Percentiles rank a stretch among this genome's conserved stretches.
These are phyloP conservation scores for Sphenodon punctatus DNA, from an alignment of 2,797 vertebrate genomes.

Conservation along the genomic window DNA sequence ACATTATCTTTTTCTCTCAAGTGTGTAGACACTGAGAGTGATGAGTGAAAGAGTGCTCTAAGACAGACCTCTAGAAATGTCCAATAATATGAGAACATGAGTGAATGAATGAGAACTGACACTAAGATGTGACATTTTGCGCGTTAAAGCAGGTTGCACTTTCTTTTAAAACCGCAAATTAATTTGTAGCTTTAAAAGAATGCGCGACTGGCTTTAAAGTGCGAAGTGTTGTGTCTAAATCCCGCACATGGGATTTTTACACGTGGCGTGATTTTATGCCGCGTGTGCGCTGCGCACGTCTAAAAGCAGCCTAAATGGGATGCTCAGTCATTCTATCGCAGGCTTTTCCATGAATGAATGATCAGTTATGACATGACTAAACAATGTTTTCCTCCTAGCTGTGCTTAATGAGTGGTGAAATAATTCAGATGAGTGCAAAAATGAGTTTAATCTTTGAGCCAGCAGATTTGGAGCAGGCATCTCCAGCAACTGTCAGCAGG, in stretches of 20 bases:
- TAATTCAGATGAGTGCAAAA: conserved; percentile 94
- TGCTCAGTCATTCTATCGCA: conserved; percentile 11
- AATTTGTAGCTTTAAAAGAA: no score
- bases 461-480: conserved; percentile 92
- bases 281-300: no score
- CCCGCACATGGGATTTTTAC: no score
- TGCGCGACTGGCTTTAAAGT: no score
- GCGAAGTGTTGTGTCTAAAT: no score
- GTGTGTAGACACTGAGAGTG: background rate
- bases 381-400: conserved; percentile 76
- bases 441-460: conserved; percentile 96
- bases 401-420: conserved; percentile 96
- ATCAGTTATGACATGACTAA: background rate
- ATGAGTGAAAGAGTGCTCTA: background rate
- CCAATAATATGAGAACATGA: background rate
- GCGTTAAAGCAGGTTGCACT: no score
- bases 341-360: background rate
- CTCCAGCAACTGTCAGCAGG: conserved; percentile 95
- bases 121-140: no score
- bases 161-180: no score
- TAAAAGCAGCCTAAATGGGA: no score
- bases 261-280: no score
- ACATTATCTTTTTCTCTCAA: background rate
- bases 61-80: background rate
- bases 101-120: conserved; percentile 20